These are phyloP conservation scores for Diplosoma virens DNA, from an alignment of 23 tunicate species.

Conservation along the genomic window DNA sequence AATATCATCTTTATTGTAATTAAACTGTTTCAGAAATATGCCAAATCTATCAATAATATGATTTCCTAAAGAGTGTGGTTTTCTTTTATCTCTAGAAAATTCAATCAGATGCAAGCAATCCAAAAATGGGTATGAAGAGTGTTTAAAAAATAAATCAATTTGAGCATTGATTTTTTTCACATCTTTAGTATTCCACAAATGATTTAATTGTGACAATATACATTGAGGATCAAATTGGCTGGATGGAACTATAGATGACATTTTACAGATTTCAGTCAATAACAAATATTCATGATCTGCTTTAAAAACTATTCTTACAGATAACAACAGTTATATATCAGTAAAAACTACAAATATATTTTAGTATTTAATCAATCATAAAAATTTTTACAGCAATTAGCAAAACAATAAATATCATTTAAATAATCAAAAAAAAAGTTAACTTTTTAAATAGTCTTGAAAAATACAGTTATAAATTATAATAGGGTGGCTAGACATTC, in stretches of 20 bases:
- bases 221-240: too few relatives aligned
- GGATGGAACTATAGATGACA: too few relatives aligned
- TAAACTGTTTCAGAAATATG: neutral
- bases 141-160: neutral
- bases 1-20: neutral
- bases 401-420: too few relatives aligned
- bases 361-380: too few relatives aligned
- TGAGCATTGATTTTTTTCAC: neutral
- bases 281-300: too few relatives aligned
- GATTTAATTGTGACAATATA: conserved; percentile 18
- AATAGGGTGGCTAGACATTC: neutral
- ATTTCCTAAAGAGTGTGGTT: conserved; percentile 35
- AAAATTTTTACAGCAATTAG: too few relatives aligned
- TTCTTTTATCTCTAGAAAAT: conserved; percentile 26
- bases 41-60: conserved; percentile 9
- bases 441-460: neutral
- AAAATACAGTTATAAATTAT: neutral
- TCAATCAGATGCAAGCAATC: conserved; percentile 27
- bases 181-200: conserved; percentile 24
- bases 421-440: neutral
- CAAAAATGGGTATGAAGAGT: neutral
- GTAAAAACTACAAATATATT: too few relatives aligned
- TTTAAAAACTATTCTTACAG: too few relatives aligned
- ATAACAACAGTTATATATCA: too few relatives aligned
- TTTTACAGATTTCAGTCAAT: too few relatives aligned